Evolutionary conservation across 2,113 vertebrate species (phyloP).

Genomic region (Python bivittatus): DNA sequence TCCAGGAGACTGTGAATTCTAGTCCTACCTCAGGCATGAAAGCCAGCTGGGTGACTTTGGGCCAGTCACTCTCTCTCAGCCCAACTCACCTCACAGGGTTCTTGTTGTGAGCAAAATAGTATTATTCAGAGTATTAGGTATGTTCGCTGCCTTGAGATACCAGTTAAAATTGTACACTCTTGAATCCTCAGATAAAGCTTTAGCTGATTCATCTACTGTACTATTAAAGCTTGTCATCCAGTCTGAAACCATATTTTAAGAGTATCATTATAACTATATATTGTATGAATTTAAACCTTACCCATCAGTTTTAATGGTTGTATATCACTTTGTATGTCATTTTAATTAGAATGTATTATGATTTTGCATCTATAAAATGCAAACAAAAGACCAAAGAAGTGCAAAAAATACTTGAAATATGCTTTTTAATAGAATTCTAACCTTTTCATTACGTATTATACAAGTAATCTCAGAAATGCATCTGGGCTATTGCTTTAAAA

Average conservation of each 20-base stretch:
- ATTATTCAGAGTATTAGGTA: no score
- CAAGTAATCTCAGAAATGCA: fast-evolving
- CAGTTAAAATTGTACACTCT: background rate
- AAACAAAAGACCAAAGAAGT: background rate
- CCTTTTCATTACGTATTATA: no score
- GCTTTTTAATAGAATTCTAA: background rate
- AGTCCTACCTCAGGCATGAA: no score
- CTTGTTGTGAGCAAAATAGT: no score
- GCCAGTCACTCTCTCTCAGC: no score
- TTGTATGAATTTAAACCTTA: background rate
- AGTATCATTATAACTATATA: background rate
- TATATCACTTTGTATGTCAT: background rate
- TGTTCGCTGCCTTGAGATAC: no score
- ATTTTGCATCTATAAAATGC: background rate
- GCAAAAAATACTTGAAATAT: background rate
- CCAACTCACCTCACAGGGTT: no score
- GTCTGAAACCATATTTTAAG: background rate
- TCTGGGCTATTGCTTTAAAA: background rate
- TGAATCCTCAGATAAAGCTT: background rate
- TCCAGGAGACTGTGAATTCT: no score
- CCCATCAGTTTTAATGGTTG: background rate
- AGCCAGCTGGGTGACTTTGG: no score
- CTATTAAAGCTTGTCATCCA: background rate
- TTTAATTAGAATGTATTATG: background rate
- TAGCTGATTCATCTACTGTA: background rate